Evolutionary conservation across 2,113 vertebrate genomes (phyloP), one percentile per base, ranked within the genome.

Genomic region (Rhadina sibilatrix): DNA sequence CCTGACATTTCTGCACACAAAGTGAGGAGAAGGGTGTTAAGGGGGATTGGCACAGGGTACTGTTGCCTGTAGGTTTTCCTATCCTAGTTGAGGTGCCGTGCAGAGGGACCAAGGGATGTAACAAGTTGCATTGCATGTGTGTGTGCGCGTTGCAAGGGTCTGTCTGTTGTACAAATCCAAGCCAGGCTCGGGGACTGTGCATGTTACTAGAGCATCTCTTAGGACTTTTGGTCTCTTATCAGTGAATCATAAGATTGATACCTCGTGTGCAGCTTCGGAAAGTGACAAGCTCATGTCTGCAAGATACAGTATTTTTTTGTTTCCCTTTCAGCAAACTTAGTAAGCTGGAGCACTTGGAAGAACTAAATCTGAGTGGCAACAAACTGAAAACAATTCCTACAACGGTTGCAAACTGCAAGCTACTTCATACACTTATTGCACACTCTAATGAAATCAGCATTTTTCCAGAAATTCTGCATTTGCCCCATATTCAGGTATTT

Each of bases 291-390:
- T 56, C 27, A 28, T 64, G 46, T 88, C 38, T 72, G 3, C 56
- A 37, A 92, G 40, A 44, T 82, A 3, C 11, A 23, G 9, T 85
- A 52, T 54, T 87, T 61, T 94, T 72, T 38, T 94, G 38, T 94
- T 97, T 96, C 23, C 87, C 83, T 96, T 98, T 91, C 94, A 99
- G 99, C 97, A 99, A 99, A 96, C 97, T 99, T 83, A 99, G 98
- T 97, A 99, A 99, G 78, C 97, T 99, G 97, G 99, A 99, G 89
- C 97, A 98, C 35, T 97, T 99, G 95, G 99, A 99, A 96, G 99
- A 99, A 97, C 97, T 99, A 63, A 99, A 99, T 96, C 96, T 99
- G 83, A 99, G 99, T 88, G 99, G 99, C 69, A 99, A 99, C 98
- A 99, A 99, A 87, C 98, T 99, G 91, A 99, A 99, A 98, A 98